These are phyloP conservation scores for Gambusia holbrooki DNA, from an alignment of 2,113 vertebrate species.

Conservation along the genomic window DNA sequence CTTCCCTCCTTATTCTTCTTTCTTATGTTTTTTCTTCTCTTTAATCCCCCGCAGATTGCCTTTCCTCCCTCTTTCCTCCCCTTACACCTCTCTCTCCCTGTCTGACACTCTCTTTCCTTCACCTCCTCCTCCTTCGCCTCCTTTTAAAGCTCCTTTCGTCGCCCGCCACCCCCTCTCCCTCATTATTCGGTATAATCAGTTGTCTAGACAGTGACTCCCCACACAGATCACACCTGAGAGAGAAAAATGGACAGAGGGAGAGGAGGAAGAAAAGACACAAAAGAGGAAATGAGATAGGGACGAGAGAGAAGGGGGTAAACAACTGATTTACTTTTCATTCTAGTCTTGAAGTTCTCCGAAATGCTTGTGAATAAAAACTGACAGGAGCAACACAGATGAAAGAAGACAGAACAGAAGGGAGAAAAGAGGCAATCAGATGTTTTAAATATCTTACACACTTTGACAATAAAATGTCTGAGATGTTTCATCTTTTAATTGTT, in stretches of 20 bases:
- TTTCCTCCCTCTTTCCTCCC: constrained; percentile 19
- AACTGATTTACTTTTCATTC: constrained; percentile 36
- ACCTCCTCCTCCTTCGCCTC: constrained; percentile 22
- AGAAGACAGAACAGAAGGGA: not conserved
- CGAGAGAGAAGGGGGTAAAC: constrained; percentile 37
- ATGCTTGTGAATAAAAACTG: constrained; percentile 25
- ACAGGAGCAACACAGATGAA: constrained; percentile 10
- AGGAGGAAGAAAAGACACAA: constrained; percentile 7
- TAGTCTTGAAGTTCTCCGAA: constrained; percentile 24
- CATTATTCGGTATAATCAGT: constrained; percentile 75
- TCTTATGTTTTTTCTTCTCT: constrained; percentile 10
- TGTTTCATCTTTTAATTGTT: not conserved
- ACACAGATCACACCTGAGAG: constrained; percentile 68
- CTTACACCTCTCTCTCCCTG: constrained; percentile 17
- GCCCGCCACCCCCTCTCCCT: constrained; percentile 34
- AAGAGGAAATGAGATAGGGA: constrained; percentile 43
- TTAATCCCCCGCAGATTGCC: constrained; percentile 19
- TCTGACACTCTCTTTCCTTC: constrained; percentile 39
- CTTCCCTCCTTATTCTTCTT: not conserved
- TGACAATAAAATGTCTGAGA: not conserved
- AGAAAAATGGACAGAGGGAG: constrained; percentile 32
- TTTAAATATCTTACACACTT: not conserved
- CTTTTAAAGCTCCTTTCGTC: constrained; percentile 37
- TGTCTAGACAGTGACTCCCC: constrained; percentile 76
- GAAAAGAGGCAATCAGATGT: not conserved